A percentile compares a stretch with the other conserved stretches of the same genome.
Conservation (phyloP, 92 coral and sea anemone genomes). For the Palythoa grandis region DNA sequence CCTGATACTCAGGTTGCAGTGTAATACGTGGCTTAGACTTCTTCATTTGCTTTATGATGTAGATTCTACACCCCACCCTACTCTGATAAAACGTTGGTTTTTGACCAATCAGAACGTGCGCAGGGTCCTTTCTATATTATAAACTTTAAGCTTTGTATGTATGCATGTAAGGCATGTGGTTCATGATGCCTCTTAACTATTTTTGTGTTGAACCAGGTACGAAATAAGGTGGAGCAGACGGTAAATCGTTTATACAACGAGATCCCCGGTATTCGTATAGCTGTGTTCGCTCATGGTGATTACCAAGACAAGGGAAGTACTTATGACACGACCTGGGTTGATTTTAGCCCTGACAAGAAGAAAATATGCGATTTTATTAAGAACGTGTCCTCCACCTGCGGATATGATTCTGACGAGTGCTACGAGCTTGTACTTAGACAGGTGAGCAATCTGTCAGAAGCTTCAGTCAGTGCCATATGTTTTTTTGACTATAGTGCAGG, state of each 20-base stretch:
- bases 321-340: constrained; percentile 94
- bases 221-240: constrained; percentile 83
- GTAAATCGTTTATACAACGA: constrained; percentile 78
- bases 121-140: too few relatives aligned
- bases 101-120: too few relatives aligned
- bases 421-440: constrained; percentile 94
- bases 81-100: too few relatives aligned
- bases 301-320: constrained; percentile 80
- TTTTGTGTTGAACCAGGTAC: constrained; percentile 58
- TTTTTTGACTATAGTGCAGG: neutral
- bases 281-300: constrained; percentile 96
- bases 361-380: constrained; percentile 80
- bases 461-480: neutral
- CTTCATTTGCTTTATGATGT: too few relatives aligned
- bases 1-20: too few relatives aligned
- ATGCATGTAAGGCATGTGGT: neutral
- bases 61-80: too few relatives aligned
- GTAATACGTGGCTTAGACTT: too few relatives aligned
- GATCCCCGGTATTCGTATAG: constrained; percentile 87
- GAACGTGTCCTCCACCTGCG: constrained; percentile 88
- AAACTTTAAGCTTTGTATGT: too few relatives aligned
- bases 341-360: constrained; percentile 84
- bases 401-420: constrained; percentile 92
- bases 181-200: neutral
- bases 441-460: constrained; percentile 48